These are phyloP conservation scores for Byasa hedistus DNA, from an alignment of 2,888 invertebrate genomes.

Conservation along the genomic window DNA sequence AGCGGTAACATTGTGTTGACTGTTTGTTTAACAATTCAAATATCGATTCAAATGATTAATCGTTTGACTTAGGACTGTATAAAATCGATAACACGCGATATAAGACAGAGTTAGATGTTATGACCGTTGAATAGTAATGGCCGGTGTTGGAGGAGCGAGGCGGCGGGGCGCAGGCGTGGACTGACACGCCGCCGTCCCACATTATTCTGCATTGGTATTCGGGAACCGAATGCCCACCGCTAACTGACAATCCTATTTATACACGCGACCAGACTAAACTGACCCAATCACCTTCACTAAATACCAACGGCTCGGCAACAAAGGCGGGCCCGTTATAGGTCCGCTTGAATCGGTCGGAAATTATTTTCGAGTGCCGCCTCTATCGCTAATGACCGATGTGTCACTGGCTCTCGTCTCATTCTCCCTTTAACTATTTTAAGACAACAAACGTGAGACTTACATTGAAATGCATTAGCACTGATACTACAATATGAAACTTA, in stretches of 20 bases:
- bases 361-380: slow-evolving; percentile 38
- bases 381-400: slow-evolving; percentile 41
- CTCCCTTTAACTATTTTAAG: slow-evolving; percentile 25
- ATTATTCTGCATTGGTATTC: slow-evolving; percentile 68
- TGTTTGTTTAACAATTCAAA: not conserved
- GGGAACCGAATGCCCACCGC: slow-evolving; percentile 62
- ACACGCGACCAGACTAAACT: slow-evolving; percentile 47
- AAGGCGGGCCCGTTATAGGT: slow-evolving; percentile 33
- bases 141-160: not conserved
- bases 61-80: not conserved
- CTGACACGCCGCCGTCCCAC: slow-evolving; percentile 65
- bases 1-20: no score
- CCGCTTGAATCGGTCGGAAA: slow-evolving; percentile 34
- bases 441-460: slow-evolving; percentile 14
- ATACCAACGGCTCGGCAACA: slow-evolving; percentile 38
- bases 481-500: no score
- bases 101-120: not conserved
- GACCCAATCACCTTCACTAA: slow-evolving; percentile 51
- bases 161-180: slow-evolving; percentile 48
- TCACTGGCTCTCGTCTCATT: slow-evolving; percentile 32
- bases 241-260: slow-evolving; percentile 74
- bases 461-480: not conserved
- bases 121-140: slow-evolving; percentile 3
- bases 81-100: not conserved
- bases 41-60: not conserved